phyloP scores from a whole-genome alignment of 2,797 vertebrate species.

The Okamejei kenojei region DNA sequence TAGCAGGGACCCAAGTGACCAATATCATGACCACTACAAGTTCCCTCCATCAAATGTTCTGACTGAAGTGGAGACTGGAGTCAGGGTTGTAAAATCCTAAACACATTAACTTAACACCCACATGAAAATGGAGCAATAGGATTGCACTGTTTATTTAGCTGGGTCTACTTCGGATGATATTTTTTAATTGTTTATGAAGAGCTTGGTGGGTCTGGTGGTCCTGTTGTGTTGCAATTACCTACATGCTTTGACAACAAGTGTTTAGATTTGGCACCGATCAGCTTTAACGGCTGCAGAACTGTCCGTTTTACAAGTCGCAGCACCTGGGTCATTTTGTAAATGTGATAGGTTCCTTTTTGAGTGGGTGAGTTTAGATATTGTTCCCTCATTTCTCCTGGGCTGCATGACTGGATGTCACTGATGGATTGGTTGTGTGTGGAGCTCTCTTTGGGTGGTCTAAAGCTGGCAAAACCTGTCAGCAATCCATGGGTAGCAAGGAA shows the following conservation, averaged over 20 bases:
- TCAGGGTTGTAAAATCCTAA: neutral
- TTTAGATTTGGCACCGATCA: neutral
- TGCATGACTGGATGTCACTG: neutral
- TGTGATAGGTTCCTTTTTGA: neutral
- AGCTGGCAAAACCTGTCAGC: neutral
- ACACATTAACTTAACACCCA: neutral
- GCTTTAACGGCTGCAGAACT: neutral
- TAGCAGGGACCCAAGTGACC: neutral
- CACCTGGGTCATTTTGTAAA: neutral
- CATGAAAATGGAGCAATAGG: neutral
- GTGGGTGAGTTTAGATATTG: neutral
- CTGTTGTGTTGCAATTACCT: neutral
- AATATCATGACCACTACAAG: neutral
- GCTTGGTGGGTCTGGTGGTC: neutral
- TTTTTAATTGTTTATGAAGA: slow-evolving; percentile 25
- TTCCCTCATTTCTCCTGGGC: neutral
- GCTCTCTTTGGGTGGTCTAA: neutral
- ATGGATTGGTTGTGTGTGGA: neutral
- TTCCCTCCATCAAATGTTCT: neutral
- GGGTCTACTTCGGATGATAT: neutral
- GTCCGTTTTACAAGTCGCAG: neutral
- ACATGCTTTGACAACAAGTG: neutral
- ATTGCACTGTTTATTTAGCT: neutral
- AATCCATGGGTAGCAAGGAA: neutral
- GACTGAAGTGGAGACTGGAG: neutral